Conservation (phyloP, 2,888 invertebrate species). For the Electrophaes corylata region DNA sequence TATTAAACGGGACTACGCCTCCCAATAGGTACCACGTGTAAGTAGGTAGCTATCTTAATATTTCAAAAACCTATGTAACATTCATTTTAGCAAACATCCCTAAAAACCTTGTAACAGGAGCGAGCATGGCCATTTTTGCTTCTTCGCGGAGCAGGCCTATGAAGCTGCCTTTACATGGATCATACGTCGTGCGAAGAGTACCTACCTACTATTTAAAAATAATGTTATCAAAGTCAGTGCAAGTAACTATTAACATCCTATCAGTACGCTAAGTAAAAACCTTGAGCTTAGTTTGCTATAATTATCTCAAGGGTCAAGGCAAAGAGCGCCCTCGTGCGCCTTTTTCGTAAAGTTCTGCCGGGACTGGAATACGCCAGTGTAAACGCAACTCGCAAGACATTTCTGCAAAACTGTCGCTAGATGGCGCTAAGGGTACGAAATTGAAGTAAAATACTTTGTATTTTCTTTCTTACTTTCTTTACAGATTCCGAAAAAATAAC, state of each 20-base stretch:
- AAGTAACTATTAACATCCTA: neutral
- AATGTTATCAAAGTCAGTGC: neutral
- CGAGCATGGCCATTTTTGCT: neutral
- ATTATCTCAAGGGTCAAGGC: slow-evolving; percentile 4
- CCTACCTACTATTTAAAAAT: no score
- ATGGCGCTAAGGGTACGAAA: slow-evolving; percentile 42
- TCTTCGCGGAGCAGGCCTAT: neutral
- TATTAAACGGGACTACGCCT: no score
- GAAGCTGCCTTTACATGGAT: no score
- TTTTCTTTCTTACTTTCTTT: neutral
- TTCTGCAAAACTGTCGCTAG: slow-evolving; percentile 33
- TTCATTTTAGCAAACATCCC: neutral
- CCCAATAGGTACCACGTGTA: no score
- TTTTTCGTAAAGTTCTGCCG: neutral
- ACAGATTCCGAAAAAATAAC: no score
- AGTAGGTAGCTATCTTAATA: no score
- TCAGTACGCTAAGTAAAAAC: neutral
- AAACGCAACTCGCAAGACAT: slow-evolving; percentile 9
- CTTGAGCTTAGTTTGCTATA: neutral
- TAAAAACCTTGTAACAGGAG: neutral
- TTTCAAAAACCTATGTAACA: no score
- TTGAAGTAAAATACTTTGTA: neutral
- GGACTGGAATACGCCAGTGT: neutral
- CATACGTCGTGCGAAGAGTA: no score
- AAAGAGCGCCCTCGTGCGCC: slow-evolving; percentile 49